Percentiles rank a stretch among this genome's conserved stretches.
phyloP scores from a whole-genome alignment of 2,113 vertebrate species.

The Nesoenas mayeri region DNA sequence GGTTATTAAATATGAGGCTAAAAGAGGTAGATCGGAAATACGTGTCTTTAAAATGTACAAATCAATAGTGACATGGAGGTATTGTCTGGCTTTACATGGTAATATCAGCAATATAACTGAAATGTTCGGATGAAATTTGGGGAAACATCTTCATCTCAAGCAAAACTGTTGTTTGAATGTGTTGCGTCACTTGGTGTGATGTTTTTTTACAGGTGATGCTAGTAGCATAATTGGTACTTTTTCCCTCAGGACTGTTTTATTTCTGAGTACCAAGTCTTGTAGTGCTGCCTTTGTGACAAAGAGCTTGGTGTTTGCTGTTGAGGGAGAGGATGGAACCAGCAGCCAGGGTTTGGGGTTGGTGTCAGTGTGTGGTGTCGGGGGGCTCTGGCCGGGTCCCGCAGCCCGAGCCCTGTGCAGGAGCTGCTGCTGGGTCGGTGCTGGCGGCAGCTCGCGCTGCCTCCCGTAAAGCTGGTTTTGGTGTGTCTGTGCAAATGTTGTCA shows the following conservation, averaged over 20 bases:
- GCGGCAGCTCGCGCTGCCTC: neutral
- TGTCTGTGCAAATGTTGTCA: neutral
- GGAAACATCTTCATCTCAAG: neutral
- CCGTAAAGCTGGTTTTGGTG: neutral
- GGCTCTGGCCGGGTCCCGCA: accelerated
- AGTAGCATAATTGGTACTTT: neutral
- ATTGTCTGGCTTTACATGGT: neutral
- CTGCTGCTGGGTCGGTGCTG: neutral
- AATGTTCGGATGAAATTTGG: neutral
- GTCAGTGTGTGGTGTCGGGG: neutral
- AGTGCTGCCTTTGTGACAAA: neutral
- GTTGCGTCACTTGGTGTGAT: neutral
- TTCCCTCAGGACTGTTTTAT: neutral
- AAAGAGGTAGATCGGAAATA: neutral
- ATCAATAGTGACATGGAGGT: neutral
- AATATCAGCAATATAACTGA: neutral
- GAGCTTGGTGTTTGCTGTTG: neutral
- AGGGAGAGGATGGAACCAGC: neutral
- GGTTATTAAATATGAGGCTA: neutral
- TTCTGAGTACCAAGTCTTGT: neutral
- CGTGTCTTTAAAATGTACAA: neutral
- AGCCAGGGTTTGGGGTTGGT: neutral
- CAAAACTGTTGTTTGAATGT: neutral
- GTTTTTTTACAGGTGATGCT: neutral
- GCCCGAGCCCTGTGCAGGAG: neutral